Conservation (phyloP, 2,888 invertebrate species). For the Salticus scenicus region DNA sequence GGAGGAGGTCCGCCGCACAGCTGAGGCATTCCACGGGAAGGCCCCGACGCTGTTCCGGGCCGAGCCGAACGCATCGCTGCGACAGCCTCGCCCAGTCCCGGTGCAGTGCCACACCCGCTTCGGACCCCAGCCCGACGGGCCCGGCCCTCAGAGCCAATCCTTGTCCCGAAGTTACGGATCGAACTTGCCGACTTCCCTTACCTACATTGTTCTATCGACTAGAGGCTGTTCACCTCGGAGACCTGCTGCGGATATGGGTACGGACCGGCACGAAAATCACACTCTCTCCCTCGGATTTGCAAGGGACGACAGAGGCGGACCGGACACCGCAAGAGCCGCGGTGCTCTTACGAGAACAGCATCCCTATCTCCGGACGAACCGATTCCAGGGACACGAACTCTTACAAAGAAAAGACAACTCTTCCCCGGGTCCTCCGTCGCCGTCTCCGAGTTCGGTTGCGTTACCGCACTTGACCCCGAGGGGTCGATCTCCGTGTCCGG, state of each 20-base stretch:
- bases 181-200: slow-evolving; percentile 84
- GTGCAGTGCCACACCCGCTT: slow-evolving; percentile 75
- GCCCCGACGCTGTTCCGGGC: slow-evolving; percentile 73
- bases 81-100: slow-evolving; percentile 74
- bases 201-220: slow-evolving; percentile 83
- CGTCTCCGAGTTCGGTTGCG: slow-evolving; percentile 74
- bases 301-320: not conserved
- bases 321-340: slow-evolving; percentile 17
- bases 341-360: slow-evolving; percentile 61
- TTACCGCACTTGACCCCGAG: slow-evolving; percentile 73
- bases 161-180: slow-evolving; percentile 80
- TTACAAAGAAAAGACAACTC: slow-evolving; percentile 78
- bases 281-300: slow-evolving; percentile 14
- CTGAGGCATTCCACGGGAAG: slow-evolving; percentile 74
- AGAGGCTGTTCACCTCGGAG: slow-evolving; percentile 84
- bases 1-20: no score
- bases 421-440: slow-evolving; percentile 74
- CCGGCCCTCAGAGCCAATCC: slow-evolving; percentile 84
- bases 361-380: slow-evolving; percentile 76
- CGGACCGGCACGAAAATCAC: slow-evolving; percentile 70
- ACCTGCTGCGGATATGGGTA: slow-evolving; percentile 84
- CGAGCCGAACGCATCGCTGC: no score
- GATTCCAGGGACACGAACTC: slow-evolving; percentile 76
- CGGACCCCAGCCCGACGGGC: slow-evolving; percentile 80
- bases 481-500: slow-evolving; percentile 74